Evolutionary conservation across 2,888 invertebrate genomes (phyloP).

Genomic region (Amblyteles armatorius): DNA sequence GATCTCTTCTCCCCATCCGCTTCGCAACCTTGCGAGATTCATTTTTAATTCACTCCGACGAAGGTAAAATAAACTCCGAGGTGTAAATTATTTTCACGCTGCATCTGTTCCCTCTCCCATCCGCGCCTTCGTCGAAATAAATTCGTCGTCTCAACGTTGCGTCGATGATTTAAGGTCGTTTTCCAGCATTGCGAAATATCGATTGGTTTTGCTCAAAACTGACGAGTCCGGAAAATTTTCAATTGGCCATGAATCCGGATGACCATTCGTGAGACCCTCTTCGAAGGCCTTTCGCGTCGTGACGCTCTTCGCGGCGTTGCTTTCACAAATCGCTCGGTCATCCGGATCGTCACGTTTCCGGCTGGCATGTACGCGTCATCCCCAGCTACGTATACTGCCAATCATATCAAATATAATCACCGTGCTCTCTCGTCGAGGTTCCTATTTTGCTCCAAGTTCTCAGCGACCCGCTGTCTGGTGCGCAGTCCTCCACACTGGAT

Average conservation of each 20-base stretch:
- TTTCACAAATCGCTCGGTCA: constrained; percentile 25
- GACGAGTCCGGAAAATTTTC: background rate
- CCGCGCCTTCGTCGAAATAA: background rate
- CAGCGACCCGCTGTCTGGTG: background rate
- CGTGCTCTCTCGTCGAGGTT: background rate
- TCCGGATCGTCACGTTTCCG: constrained; percentile 17
- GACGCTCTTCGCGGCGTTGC: constrained; percentile 5
- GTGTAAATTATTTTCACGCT: constrained; percentile 7
- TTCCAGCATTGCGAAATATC: background rate
- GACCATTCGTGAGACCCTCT: background rate
- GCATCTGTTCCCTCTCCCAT: background rate
- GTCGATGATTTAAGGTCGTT: constrained; percentile 5
- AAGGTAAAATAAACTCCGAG: constrained; percentile 27
- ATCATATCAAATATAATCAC: constrained; percentile 27
- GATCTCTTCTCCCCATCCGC: background rate
- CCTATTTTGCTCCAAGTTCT: background rate
- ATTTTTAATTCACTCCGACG: constrained; percentile 41
- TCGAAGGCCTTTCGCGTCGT: background rate
- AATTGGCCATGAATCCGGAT: background rate
- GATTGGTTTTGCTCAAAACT: background rate
- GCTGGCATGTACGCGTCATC: background rate
- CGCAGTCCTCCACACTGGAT: background rate
- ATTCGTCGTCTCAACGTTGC: constrained; percentile 9
- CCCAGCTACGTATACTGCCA: background rate
- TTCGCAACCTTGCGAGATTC: constrained; percentile 2